phyloP scores from a whole-genome alignment of 2,888 invertebrate genomes.

The Elegia similella region DNA sequence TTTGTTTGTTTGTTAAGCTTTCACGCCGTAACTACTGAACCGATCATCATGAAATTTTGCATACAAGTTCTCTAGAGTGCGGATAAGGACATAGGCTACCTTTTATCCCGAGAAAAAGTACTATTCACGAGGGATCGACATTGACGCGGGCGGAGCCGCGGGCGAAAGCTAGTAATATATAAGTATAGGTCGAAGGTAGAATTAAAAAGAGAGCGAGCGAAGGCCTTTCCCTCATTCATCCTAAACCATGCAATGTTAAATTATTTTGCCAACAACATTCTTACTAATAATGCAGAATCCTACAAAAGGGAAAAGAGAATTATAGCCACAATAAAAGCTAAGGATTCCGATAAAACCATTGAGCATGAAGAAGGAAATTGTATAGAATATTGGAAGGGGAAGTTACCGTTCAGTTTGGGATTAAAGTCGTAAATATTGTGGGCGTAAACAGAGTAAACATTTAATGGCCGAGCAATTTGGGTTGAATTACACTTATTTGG shows the following conservation, averaged over 20 bases:
- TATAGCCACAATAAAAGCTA: slow-evolving; percentile 17
- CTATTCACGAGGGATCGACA: too few relatives aligned
- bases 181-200: too few relatives aligned
- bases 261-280: background rate
- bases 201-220: background rate
- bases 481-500: slow-evolving; percentile 9
- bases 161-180: too few relatives aligned
- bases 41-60: too few relatives aligned
- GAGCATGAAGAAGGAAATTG: slow-evolving; percentile 17
- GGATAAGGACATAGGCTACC: too few relatives aligned
- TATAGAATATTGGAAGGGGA: slow-evolving; percentile 17
- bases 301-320: slow-evolving; percentile 11
- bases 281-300: slow-evolving; percentile 2
- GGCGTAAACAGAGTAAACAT: slow-evolving; percentile 14
- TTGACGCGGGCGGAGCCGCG: too few relatives aligned
- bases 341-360: slow-evolving; percentile 17
- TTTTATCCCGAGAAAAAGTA: too few relatives aligned
- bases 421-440: slow-evolving; percentile 16
- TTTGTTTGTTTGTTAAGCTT: too few relatives aligned
- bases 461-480: slow-evolving; percentile 8
- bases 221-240: background rate
- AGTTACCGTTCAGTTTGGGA: slow-evolving; percentile 11
- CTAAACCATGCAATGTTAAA: background rate
- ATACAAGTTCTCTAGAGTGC: too few relatives aligned
- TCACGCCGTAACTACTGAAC: too few relatives aligned